These are phyloP conservation scores for Parotia lawesii DNA, from an alignment of 2,113 vertebrate species.

Conservation along the genomic window DNA sequence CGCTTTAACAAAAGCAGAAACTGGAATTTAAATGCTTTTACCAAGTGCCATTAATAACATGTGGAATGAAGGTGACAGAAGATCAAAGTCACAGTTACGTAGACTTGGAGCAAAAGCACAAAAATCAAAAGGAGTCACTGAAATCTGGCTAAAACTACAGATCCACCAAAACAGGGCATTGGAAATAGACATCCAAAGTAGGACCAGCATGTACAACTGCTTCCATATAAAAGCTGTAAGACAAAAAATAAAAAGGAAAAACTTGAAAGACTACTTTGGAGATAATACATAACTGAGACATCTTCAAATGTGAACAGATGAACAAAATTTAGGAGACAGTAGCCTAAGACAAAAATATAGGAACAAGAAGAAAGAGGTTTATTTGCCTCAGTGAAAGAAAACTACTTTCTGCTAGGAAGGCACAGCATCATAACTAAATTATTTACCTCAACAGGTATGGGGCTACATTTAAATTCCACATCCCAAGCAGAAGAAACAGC, in stretches of 20 bases:
- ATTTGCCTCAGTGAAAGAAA: background rate
- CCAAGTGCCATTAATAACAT: background rate
- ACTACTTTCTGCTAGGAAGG: background rate
- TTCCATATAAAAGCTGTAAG: background rate
- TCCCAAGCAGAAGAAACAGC: background rate
- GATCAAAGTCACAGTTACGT: background rate
- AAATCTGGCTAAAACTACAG: background rate
- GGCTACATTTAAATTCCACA: background rate
- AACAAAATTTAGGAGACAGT: background rate
- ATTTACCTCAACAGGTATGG: background rate
- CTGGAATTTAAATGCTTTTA: background rate
- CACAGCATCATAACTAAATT: background rate
- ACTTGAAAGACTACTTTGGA: background rate
- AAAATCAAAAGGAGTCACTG: background rate
- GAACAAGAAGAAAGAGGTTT: background rate
- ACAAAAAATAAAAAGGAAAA: background rate
- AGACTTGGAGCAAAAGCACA: background rate
- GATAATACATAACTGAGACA: background rate
- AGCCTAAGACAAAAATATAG: background rate
- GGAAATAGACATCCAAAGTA: background rate
- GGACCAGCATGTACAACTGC: background rate
- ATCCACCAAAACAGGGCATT: background rate
- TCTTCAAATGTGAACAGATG: background rate
- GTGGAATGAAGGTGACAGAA: background rate
- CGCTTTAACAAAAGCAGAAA: background rate